phyloP scores from a whole-genome alignment of 2,797 vertebrate genomes.

The Chloroceryle inda region DNA sequence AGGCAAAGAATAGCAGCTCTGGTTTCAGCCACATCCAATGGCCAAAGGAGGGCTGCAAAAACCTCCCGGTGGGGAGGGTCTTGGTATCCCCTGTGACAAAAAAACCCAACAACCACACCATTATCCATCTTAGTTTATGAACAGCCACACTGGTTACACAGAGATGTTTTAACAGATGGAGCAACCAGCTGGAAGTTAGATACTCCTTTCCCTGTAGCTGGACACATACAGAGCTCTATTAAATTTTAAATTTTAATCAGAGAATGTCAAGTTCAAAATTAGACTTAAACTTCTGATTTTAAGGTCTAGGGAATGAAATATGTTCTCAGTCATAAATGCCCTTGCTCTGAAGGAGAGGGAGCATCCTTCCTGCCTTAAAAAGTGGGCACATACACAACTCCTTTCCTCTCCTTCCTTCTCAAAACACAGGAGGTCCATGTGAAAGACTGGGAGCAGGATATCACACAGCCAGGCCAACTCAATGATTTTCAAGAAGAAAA shows the following conservation, averaged over 20 bases:
- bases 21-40: neutral
- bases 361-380: neutral
- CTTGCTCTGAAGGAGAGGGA: constrained; percentile 14
- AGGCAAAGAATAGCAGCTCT: neutral
- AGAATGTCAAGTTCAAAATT: constrained; percentile 23
- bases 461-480: neutral
- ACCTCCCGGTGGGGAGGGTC: rapidly evolving
- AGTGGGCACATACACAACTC: neutral
- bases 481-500: constrained; percentile 36
- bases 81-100: neutral
- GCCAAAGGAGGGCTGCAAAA: neutral
- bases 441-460: neutral
- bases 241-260: constrained; percentile 63
- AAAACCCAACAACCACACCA: neutral
- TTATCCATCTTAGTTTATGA: neutral
- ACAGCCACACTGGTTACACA: rapidly evolving
- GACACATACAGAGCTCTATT: constrained; percentile 11
- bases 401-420: neutral
- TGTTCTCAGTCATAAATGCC: neutral
- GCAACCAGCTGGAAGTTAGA: constrained; percentile 25
- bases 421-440: neutral
- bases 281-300: neutral
- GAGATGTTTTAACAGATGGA: constrained; percentile 10
- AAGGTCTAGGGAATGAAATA: neutral
- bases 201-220: neutral